A percentile compares a stretch with the other conserved stretches of the same genome.
Evolutionary conservation across 2,797 vertebrate genomes (phyloP).

Genomic region (Coluber constrictor): DNA sequence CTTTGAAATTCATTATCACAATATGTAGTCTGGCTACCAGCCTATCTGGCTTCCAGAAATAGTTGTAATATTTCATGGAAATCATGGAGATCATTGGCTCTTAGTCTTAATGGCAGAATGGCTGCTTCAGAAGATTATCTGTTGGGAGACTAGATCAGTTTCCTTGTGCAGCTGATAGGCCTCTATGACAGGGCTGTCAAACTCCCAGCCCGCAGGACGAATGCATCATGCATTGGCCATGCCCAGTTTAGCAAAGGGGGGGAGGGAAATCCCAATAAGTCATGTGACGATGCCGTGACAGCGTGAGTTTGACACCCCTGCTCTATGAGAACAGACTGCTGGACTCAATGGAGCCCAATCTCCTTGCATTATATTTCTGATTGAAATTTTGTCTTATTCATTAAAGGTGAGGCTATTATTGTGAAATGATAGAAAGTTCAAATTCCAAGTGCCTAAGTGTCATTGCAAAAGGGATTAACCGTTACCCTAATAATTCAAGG

Average conservation of each 20-base stretch:
- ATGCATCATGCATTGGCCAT: too few species aligned
- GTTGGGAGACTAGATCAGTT: not conserved
- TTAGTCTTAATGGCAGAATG: not conserved
- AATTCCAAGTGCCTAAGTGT: not conserved
- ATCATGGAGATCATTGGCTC: not conserved
- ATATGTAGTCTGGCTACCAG: not conserved
- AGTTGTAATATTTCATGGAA: not conserved
- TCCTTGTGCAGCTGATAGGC: too few species aligned
- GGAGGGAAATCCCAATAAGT: too few species aligned
- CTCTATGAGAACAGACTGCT: too few species aligned
- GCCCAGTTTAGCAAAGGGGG: too few species aligned
- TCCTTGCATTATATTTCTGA: too few species aligned
- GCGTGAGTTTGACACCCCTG: too few species aligned
- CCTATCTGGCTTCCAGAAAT: not conserved
- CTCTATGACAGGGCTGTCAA: too few species aligned
- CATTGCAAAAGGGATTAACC: not conserved
- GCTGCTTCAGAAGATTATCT: not conserved
- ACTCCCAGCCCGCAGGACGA: accelerated
- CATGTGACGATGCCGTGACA: too few species aligned
- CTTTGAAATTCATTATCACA: not conserved
- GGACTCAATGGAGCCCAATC: too few species aligned
- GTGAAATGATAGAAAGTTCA: not conserved
- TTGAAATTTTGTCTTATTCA: not conserved
- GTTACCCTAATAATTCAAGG: not conserved
- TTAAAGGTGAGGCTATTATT: not conserved